These are phyloP conservation scores for Tretioscincus oriximinensis DNA, from an alignment of 2,113 vertebrate genomes.

Conservation along the genomic window DNA sequence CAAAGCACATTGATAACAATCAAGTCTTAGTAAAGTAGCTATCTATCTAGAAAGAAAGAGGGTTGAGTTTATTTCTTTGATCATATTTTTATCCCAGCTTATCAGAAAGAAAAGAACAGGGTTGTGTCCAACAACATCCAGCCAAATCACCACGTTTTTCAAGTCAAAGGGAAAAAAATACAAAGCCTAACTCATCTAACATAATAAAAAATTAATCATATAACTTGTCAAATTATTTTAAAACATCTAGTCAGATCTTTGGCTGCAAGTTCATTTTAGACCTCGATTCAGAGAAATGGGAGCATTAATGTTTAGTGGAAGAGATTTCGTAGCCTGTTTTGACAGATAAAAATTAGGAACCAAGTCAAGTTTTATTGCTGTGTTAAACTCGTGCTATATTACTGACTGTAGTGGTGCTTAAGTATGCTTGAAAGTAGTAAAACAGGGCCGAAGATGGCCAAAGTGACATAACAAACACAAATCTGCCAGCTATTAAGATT, in stretches of 20 bases:
- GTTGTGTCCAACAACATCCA: no score
- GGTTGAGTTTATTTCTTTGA: neutral
- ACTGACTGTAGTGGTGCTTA: neutral
- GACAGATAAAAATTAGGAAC: neutral
- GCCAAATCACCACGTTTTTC: no score
- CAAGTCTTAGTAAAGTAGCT: no score
- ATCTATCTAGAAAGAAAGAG: neutral
- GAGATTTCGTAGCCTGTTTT: neutral
- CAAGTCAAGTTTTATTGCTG: conserved; percentile 8
- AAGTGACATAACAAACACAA: conserved; percentile 26
- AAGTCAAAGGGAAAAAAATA: no score
- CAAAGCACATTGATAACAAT: neutral
- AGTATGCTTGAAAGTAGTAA: neutral
- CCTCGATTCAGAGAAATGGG: neutral
- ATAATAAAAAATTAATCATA: no score
- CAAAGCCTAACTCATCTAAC: no score
- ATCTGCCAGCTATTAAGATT: conserved; percentile 21
- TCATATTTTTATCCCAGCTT: no score
- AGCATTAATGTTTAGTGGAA: conserved; percentile 9
- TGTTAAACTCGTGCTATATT: neutral
- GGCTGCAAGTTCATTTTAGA: neutral
- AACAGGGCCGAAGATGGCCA: conserved; percentile 21
- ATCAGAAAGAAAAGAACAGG: no score
- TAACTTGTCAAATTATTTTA: neutral
- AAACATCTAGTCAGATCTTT: neutral